Percentiles rank a stretch among this genome's conserved stretches.
phyloP scores from a whole-genome alignment of 64 coral and sea anemone species.

The Cladopsammia gracilis region DNA sequence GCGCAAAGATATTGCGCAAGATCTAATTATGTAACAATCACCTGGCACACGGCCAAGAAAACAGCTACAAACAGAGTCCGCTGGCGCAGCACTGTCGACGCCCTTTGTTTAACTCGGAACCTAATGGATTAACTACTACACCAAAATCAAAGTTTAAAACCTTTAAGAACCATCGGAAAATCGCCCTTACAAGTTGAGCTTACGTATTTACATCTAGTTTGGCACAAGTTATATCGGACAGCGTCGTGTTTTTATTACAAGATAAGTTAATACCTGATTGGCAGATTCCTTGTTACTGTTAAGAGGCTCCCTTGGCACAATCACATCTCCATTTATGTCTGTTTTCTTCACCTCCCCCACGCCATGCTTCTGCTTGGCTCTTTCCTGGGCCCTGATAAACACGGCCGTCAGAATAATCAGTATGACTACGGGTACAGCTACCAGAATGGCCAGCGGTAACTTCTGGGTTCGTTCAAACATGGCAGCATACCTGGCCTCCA shows the following conservation, averaged over 20 bases:
- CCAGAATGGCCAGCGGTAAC: constrained; percentile 45
- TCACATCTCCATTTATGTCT: not conserved
- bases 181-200: no score
- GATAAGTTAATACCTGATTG: not conserved
- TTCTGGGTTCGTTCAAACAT: not conserved
- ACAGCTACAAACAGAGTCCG: no score
- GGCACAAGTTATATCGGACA: no score
- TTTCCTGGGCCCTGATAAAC: constrained; percentile 36
- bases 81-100: no score
- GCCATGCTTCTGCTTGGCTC: not conserved
- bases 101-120: no score
- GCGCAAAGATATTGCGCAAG: no score
- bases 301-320: not conserved
- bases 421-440: constrained; percentile 32
- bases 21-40: no score
- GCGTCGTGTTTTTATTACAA: not conserved
- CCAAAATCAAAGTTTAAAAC: no score
- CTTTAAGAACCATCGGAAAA: no score
- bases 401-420: constrained; percentile 29
- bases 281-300: not conserved
- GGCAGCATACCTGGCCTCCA: not conserved
- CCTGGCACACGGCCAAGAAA: no score
- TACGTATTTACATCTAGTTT: no score
- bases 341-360: not conserved
- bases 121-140: no score